A percentile compares a stretch with the other conserved stretches of the same genome.
These are phyloP conservation scores for Camptogramma bilineatum DNA, from an alignment of 2,888 invertebrate genomes.

Conservation along the genomic window DNA sequence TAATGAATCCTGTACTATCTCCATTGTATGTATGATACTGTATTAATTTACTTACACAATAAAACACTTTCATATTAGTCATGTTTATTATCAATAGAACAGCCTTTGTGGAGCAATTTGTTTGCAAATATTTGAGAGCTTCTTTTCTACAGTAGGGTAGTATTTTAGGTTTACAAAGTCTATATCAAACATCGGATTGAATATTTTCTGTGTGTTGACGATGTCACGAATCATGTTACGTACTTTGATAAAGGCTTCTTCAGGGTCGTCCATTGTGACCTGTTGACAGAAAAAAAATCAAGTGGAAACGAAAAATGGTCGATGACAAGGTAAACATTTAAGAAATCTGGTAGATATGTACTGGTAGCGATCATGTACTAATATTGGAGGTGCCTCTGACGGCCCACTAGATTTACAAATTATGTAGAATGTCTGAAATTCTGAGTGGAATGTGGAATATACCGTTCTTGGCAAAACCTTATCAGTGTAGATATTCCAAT, in stretches of 20 bases:
- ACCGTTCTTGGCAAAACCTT: no score
- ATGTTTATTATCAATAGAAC: conserved; percentile 58
- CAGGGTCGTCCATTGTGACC: conserved; percentile 69
- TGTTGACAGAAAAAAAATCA: conserved; percentile 43
- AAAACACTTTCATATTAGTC: conserved; percentile 63
- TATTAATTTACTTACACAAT: conserved; percentile 72
- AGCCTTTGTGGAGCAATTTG: conserved; percentile 69
- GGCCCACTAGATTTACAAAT: no score
- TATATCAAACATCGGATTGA: conserved; percentile 73
- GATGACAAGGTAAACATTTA: no score
- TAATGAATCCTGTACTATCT: conserved; percentile 60
- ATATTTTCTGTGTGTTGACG: conserved; percentile 59
- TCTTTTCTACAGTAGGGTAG: conserved; percentile 61
- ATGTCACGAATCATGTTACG: conserved; percentile 67
- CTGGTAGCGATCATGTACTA: no score
- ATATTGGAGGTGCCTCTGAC: no score
- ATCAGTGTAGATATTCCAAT: no score
- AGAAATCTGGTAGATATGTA: no score
- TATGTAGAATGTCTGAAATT: no score
- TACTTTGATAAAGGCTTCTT: conserved; percentile 65
- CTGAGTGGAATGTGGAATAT: no score
- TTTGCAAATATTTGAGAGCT: conserved; percentile 59
- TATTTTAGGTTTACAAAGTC: conserved; percentile 62
- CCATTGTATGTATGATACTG: conserved; percentile 67
- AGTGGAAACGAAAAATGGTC: background rate